Base-by-base conservation (phyloP, 2,113 vertebrate species). In the Cricetomys ansorgei region DNA sequence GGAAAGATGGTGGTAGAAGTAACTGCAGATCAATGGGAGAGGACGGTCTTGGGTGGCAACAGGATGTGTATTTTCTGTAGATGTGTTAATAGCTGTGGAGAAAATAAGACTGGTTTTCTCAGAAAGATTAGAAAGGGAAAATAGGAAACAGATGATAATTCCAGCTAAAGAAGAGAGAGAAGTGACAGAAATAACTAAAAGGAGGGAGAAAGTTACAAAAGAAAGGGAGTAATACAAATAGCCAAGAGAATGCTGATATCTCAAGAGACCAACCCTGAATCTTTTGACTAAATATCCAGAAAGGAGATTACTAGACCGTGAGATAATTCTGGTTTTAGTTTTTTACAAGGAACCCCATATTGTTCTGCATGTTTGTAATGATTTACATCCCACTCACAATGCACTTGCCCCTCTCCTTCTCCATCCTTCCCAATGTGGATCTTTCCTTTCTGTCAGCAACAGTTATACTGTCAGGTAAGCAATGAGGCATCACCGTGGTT, bases 41-140 rank as follows among this genome's bases (percentile, higher is more conserved):
- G 50, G 8, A 25, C 31, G 0, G 0, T 10, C 1, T 0, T 0
- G 5, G 5, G 10, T 0, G n/a, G 7, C 17, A 45, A 7, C 2
- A 45, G 15, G 0, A n/a, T 0, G 0, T 19, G 0, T 37, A 5
- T 34, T 16, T 34, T 2, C 31, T 40, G 31, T 6, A 12, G 40
- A 19, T 0, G 5, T 27, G 17, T 37, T 23, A 7, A 69, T 16
- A 79, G 16, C 55, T 5, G 21, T 57, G n/a, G 65, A 3, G 5
- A 40, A 13, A 48, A 65, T 7, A 59, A 81, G 29, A n/a, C 0
- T 8, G 79, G 16, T 7, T 0, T 70, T 83, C 45, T 43, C 64
- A 40, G 25, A 80, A 57, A 37, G 9, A 3, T 0, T 17, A 4
- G 19, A 27, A 23, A 88, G 25, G 3, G 4, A 91, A 34, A 6